These are phyloP conservation scores for Metopia argyrocephala DNA, from an alignment of 2,888 invertebrate genomes.

Conservation along the genomic window DNA sequence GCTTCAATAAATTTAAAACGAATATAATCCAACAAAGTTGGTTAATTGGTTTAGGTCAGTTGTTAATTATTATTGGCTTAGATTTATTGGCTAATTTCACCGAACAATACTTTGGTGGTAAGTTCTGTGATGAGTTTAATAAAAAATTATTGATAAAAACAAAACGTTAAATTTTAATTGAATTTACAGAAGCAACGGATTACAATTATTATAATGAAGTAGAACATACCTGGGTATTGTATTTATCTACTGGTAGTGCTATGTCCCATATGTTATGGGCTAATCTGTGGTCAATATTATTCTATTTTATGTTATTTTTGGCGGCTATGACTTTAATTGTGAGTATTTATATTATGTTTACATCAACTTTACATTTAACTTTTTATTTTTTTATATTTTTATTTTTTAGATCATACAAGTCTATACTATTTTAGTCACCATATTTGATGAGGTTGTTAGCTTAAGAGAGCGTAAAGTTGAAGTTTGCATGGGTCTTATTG, in stretches of 20 bases:
- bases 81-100: constrained; percentile 84
- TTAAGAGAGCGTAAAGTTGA: constrained; percentile 68
- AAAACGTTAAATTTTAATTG: background rate
- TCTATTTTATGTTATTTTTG: constrained; percentile 88
- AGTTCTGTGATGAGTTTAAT: background rate
- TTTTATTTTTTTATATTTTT: no score
- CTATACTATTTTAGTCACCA: constrained; percentile 69
- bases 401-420: constrained; percentile 71
- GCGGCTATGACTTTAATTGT: constrained; percentile 86
- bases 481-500: constrained; percentile 67
- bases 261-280: constrained; percentile 77
- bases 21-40: constrained; percentile 80
- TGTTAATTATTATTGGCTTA: constrained; percentile 77
- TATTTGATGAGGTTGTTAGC: constrained; percentile 75
- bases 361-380: background rate
- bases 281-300: constrained; percentile 87
- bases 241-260: constrained; percentile 70
- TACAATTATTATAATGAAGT: constrained; percentile 54
- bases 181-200: constrained; percentile 48
- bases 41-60: constrained; percentile 71
- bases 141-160: background rate
- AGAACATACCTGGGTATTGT: constrained; percentile 69
- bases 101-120: constrained; percentile 80
- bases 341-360: constrained; percentile 74
- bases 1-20: constrained; percentile 87